phyloP scores from a whole-genome alignment of 35 echinoderm and acorn worm species.

The Apostichopus californicus region DNA sequence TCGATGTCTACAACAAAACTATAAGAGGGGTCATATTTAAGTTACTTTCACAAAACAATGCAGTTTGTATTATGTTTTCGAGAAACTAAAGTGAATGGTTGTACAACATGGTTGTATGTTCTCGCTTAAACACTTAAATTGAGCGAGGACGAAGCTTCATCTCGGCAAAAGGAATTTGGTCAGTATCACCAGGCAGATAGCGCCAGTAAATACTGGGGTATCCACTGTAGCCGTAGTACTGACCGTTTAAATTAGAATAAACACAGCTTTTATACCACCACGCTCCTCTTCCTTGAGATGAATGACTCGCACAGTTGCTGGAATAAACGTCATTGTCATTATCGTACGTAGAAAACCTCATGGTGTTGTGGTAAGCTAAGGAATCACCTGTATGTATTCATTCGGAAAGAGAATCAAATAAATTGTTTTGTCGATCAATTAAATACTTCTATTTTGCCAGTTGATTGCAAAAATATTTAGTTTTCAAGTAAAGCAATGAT shows the following conservation, averaged over 20 bases:
- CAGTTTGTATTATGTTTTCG: no score
- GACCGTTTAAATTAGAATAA: constrained; percentile 31
- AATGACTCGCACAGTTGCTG: constrained; percentile 8
- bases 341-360: constrained; percentile 24
- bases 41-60: no score
- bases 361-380: constrained; percentile 10
- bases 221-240: constrained; percentile 6
- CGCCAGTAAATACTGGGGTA: background rate
- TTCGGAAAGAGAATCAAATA: no score
- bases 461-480: no score
- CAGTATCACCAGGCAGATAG: background rate
- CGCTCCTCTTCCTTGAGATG: background rate
- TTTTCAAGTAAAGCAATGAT: no score
- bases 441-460: no score
- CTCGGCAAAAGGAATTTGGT: constrained; percentile 23
- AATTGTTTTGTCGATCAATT: no score
- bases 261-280: constrained; percentile 41
- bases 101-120: no score
- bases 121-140: no score
- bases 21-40: no score
- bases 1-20: no score
- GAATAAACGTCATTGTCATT: background rate
- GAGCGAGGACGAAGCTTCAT: constrained; percentile 8
- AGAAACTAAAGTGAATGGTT: no score
- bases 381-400: constrained; percentile 28